Conservation (phyloP, 2,797 vertebrate genomes). For the Tangara arthus region DNA sequence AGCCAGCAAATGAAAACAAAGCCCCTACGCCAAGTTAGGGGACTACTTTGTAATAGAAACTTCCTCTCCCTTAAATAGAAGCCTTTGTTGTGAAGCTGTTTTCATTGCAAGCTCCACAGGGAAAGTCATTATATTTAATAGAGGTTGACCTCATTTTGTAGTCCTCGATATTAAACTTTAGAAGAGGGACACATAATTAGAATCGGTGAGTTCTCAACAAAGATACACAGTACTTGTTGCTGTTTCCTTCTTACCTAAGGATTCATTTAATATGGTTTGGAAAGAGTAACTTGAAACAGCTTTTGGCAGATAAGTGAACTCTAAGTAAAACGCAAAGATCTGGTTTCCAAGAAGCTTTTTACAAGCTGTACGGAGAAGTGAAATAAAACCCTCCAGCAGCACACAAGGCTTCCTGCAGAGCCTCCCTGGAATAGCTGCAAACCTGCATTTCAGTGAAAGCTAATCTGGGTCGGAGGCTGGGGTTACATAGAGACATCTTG, state of each 20-base stretch:
- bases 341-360: conserved; percentile 46
- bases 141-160: conserved; percentile 27
- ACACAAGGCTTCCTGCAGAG: background rate
- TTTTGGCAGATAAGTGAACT: background rate
- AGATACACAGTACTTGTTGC: background rate
- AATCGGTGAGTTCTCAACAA: background rate
- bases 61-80: background rate
- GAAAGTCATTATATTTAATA: conserved; percentile 14
- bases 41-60: background rate
- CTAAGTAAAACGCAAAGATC: conserved; percentile 8
- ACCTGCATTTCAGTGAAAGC: background rate
- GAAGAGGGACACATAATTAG: background rate
- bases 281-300: conserved; percentile 51
- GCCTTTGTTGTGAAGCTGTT: conserved; percentile 36
- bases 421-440: background rate
- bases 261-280: background rate
- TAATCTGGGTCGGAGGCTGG: background rate
- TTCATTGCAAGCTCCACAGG: background rate
- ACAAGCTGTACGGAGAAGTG: background rate
- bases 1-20: background rate
- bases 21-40: background rate
- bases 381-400: background rate
- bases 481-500: background rate
- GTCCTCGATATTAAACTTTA: background rate
- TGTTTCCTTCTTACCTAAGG: background rate